Evolutionary conservation across 1,140 invertebrate genomes (phyloP).

Genomic region (Spodoptera frugiperda): DNA sequence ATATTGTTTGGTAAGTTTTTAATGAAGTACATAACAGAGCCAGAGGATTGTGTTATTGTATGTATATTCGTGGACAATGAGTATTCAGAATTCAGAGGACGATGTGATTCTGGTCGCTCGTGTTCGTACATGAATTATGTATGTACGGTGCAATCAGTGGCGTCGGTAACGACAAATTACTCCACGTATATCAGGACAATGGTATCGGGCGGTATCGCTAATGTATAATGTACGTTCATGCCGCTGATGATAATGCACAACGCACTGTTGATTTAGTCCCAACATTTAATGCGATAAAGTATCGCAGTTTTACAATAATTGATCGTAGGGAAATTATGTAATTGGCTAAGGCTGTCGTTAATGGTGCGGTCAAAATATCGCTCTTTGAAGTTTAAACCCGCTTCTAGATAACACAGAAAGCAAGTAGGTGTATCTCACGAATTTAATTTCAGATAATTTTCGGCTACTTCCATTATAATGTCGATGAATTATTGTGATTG

Average conservation of each 20-base stretch:
- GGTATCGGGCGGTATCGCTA: slow-evolving; percentile 41
- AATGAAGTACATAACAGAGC: slow-evolving; percentile 22
- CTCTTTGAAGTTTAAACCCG: background rate
- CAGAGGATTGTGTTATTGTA: slow-evolving; percentile 30
- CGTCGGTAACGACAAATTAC: slow-evolving; percentile 48
- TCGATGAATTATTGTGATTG: background rate
- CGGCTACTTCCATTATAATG: too few relatives aligned
- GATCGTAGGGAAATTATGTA: background rate
- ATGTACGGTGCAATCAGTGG: slow-evolving; percentile 41
- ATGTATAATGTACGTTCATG: slow-evolving; percentile 35
- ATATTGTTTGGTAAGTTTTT: slow-evolving; percentile 16
- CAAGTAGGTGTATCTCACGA: too few relatives aligned
- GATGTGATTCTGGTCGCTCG: slow-evolving; percentile 22
- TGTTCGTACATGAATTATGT: slow-evolving; percentile 47
- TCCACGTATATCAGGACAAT: slow-evolving; percentile 52
- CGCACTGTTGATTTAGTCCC: slow-evolving; percentile 32
- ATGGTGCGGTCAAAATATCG: too few relatives aligned
- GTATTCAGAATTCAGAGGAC: slow-evolving; percentile 28
- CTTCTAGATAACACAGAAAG: too few relatives aligned
- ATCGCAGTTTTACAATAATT: background rate
- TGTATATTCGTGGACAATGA: slow-evolving; percentile 37
- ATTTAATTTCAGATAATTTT: too few relatives aligned
- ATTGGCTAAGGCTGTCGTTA: background rate
- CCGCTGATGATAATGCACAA: slow-evolving; percentile 21
- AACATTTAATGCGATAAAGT: slow-evolving; percentile 1